Evolutionary conservation across 23 tunicate genomes (phyloP).

Genomic region (Halocynthia aurantium): DNA sequence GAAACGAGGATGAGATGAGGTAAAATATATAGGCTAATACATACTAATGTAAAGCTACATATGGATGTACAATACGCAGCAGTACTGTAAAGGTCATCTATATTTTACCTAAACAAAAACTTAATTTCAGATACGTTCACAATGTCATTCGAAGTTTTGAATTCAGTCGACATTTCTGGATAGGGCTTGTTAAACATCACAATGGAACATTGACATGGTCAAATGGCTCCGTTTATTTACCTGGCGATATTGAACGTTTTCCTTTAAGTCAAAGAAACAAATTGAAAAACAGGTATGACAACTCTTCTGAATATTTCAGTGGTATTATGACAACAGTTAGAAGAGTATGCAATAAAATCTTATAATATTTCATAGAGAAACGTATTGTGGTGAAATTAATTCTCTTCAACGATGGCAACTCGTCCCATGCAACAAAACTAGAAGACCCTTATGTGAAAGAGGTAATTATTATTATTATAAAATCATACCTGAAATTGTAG

Average conservation of each 20-base stretch:
- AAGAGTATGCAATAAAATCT: too few species aligned
- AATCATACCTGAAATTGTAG: too few species aligned
- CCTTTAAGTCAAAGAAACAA: conserved; percentile 34
- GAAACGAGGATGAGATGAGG: conserved; percentile 21
- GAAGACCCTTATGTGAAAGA: too few species aligned
- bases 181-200: conserved; percentile 28
- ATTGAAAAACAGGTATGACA: conserved; percentile 1
- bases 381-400: too few species aligned
- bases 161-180: conserved; percentile 32
- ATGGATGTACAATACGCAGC: too few species aligned
- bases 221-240: conserved; percentile 3
- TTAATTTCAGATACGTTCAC: conserved; percentile 8
- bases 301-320: background rate
- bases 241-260: conserved; percentile 24
- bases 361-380: too few species aligned
- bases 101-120: too few species aligned
- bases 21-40: background rate
- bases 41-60: too few species aligned
- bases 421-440: too few species aligned
- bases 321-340: background rate
- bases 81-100: too few species aligned
- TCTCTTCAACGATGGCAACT: too few species aligned
- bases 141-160: conserved; percentile 36
- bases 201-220: conserved; percentile 34
- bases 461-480: too few species aligned